Base-by-base conservation (phyloP, 2,888 invertebrate genomes). In the Drosophila antonietae region DNA sequence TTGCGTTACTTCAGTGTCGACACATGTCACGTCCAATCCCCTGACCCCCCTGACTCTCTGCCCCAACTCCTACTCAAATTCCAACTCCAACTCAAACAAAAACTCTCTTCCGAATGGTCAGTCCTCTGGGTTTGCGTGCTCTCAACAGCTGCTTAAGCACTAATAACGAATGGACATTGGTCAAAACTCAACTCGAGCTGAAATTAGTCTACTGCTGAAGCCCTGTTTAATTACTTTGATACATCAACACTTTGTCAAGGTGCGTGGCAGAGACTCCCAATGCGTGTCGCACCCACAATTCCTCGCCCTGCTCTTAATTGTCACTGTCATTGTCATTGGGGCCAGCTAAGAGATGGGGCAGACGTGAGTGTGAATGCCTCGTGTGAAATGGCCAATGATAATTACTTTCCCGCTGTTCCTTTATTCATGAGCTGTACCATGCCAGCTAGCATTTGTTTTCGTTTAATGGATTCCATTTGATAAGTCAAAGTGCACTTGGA, bases 191-290 rank as follows among this genome's bases (percentile, higher is more conserved):
- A 83, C 75, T 73, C 65, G 79, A 68, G 75, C 51, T 64, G 80
- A 79, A 91, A 92, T 91, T 91, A 91, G 90, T 90, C 85, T 39
- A 80, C 84, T 51, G 68, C 62, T 64, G 74, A 86, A 90, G 90
- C 88, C 89, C 85, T 18, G 88, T 91, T 92, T 92, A 92, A 92
- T 92, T 92, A 92, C 92, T 87, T 66, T 68, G 70, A 73, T 85
- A 78, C 80, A 91, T 92, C 91, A 92, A 89, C 92, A 92, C 92
- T 90, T 91, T 89, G 88, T 90, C 88, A 83, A 90, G 80, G 80
- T 90, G 88, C 75, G 81, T 64, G 73, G 55, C 69, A 39, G 47
- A 53, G 56, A 57, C 23, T 62, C 56, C 68, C 68, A 58, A 52
- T 79, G 75, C 64, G 79, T 67, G 75, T 62, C 71, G 47, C 80